These are phyloP conservation scores for Macrosiphum euphorbiae DNA, from an alignment of 2,888 invertebrate genomes.

Conservation along the genomic window DNA sequence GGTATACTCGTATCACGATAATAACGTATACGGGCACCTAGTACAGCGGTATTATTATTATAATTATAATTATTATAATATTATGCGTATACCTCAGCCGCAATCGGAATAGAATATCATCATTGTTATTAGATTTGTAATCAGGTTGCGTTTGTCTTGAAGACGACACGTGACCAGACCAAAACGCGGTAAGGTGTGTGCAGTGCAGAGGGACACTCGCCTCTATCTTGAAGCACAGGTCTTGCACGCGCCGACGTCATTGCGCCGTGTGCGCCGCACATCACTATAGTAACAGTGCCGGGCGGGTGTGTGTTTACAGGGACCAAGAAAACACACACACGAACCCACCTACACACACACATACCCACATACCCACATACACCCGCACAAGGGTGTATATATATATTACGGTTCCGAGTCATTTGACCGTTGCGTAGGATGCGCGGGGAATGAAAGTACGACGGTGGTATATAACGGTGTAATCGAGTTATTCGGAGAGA, in stretches of 20 bases:
- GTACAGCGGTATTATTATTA: background rate
- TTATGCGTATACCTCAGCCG: background rate
- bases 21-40: background rate
- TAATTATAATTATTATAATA: background rate
- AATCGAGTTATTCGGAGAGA: slow-evolving; percentile 39
- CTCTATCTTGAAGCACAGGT: background rate
- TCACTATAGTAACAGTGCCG: slow-evolving; percentile 26
- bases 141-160: background rate
- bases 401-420: background rate
- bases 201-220: background rate
- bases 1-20: background rate
- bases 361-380: background rate
- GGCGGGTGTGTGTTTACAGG: background rate
- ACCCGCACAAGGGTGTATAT: background rate
- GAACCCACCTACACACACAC: too few relatives aligned
- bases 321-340: background rate
- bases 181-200: background rate
- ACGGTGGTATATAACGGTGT: background rate
- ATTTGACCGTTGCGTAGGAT: slow-evolving; percentile 6
- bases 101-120: background rate
- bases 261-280: background rate
- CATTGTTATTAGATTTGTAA: background rate
- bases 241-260: slow-evolving; percentile 7
- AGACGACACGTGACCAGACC: background rate
- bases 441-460: background rate